Base-by-base conservation (phyloP, 2,113 vertebrate species). In the Motacilla alba region DNA sequence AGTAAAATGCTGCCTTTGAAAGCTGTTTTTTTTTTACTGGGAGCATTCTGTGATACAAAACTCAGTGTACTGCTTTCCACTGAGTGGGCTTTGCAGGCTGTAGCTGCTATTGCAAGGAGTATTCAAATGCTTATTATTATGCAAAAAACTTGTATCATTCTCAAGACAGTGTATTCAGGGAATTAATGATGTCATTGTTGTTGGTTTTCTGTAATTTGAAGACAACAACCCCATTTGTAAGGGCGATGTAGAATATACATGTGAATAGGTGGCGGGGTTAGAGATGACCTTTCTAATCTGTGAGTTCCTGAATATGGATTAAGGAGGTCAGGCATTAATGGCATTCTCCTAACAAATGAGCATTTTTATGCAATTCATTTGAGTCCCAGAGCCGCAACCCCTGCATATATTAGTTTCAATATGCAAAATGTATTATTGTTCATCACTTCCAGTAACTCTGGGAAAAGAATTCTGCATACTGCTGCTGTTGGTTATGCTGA, bases 401-500 rank as follows among this genome's bases (percentile, higher is more conserved):
- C 53, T 93, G 91, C 88, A 95, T 95, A 92, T 76, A 95, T 95
- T 96, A 95, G 35, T 86, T 92, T 91, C 88, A 92, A 66, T 95
- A 95, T 93, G 60, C 88, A 95, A 96, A 94, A 95, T 86, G 53
- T 80, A 24, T 68, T 81, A 78, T 85, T 93, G 27, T 87, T 95
- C 90, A 89, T 97, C 53, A 86, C 87, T 84, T 91, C 53, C 46
- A 93, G 50, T 70, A 96, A 47, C 53, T 77, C 56, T 69, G 64
- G 80, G 55, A n/a, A 87, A 89, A 91, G 8, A 35, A 79, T 88
- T 86, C 77, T 91, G 7, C 27, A 13, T 17, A 14, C 21, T 87
- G 31, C 24, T 94, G 10, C 59, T 55, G 15, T 69, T 33, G 43
- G 23, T 91, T 78, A 46, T 10, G 3, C 33, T 87, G 67, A 76